These are phyloP conservation scores for Tinamus guttatus DNA, from an alignment of 2,113 vertebrate species.

Conservation along the genomic window DNA sequence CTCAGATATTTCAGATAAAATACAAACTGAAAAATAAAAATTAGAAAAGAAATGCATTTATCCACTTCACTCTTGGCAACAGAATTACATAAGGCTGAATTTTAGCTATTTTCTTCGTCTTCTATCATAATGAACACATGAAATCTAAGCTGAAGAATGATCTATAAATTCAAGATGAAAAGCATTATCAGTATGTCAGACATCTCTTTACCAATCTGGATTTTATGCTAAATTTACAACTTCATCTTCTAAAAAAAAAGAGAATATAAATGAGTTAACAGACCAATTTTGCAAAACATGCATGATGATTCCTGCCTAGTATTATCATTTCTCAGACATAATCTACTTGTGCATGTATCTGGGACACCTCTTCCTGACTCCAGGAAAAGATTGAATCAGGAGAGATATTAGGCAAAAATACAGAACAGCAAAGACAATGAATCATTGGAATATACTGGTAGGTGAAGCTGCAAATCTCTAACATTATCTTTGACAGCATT, in stretches of 20 bases:
- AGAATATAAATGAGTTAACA: neutral
- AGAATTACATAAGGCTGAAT: neutral
- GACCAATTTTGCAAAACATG: neutral
- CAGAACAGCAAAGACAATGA: too few species aligned
- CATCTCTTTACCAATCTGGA: neutral
- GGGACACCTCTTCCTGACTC: neutral
- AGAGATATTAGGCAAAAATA: neutral
- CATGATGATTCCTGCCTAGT: neutral
- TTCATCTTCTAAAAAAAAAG: neutral
- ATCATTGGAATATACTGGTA: too few species aligned
- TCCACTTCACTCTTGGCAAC: neutral
- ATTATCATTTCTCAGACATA: neutral
- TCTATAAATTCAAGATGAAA: neutral
- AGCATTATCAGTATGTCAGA: neutral
- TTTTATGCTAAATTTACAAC: too few species aligned
- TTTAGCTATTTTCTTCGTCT: neutral
- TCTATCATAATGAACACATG: neutral
- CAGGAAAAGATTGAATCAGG: neutral
- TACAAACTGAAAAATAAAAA: neutral
- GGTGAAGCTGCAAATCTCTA: too few species aligned
- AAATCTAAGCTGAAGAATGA: neutral
- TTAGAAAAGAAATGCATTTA: neutral
- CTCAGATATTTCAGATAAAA: neutral
- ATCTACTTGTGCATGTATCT: neutral
- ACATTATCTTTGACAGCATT: too few species aligned